A percentile compares a stretch with the other conserved stretches of the same genome.
phyloP scores from a whole-genome alignment of 92 coral and sea anemone genomes.

The Epizoanthus illoricatus region DNA sequence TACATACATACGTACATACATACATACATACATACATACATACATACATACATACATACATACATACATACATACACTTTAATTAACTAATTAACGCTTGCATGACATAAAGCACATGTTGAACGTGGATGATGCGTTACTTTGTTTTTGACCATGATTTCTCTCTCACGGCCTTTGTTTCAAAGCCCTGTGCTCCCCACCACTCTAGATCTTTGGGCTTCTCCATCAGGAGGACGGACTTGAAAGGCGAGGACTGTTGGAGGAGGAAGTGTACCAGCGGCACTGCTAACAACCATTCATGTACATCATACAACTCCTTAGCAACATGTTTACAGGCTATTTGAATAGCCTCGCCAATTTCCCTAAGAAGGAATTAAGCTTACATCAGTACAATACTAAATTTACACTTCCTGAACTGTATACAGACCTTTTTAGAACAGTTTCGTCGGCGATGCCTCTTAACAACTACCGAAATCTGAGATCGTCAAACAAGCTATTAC shows the following conservation, averaged over 20 bases:
- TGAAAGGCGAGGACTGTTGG: constrained; percentile 59
- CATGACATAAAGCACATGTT: no score
- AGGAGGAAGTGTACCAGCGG: constrained; percentile 79
- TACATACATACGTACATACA: no score
- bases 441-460: no score
- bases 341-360: constrained; percentile 52
- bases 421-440: no score
- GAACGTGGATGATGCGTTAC: background rate
- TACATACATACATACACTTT: no score
- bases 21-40: no score
- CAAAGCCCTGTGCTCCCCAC: constrained; percentile 76
- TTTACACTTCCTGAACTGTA: background rate
- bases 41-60: no score
- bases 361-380: constrained; percentile 26
- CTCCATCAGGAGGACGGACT: constrained; percentile 41
- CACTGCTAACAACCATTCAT: constrained; percentile 74
- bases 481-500: no score
- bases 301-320: background rate
- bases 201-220: constrained; percentile 40
- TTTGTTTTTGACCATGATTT: background rate
- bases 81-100: no score
- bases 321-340: constrained; percentile 45
- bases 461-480: no score
- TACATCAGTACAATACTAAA: background rate
- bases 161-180: constrained; percentile 27